Conservation (phyloP, 2,113 vertebrate genomes). For the Lipotes vexillifer region DNA sequence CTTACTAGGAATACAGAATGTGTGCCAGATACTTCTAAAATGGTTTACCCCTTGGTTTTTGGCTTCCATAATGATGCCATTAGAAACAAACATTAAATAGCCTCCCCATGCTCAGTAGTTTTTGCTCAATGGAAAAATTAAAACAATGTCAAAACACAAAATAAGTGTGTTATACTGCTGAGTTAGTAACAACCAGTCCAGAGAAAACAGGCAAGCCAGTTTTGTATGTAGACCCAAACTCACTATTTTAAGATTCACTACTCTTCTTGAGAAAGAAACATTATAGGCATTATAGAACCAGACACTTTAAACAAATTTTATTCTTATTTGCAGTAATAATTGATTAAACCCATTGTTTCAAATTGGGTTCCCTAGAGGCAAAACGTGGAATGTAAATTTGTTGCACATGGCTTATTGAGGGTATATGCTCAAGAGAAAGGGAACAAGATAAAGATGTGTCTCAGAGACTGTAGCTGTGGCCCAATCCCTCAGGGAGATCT, state of each 20-base stretch:
- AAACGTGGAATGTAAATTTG: background rate
- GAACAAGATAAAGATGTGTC: background rate
- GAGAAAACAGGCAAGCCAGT: background rate
- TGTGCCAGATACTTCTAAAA: background rate
- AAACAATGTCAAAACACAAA: background rate
- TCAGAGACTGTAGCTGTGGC: background rate
- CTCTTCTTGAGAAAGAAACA: background rate
- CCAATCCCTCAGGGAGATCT: background rate
- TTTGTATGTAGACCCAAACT: background rate
- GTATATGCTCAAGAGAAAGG: background rate
- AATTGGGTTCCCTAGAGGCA: background rate
- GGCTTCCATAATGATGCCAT: background rate
- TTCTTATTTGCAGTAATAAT: background rate
- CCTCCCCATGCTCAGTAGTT: background rate
- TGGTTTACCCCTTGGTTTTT: background rate
- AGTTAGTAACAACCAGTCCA: background rate
- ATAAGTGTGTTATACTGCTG: background rate
- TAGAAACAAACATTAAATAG: background rate
- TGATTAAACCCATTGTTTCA: background rate
- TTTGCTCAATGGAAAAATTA: background rate
- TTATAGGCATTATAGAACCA: background rate
- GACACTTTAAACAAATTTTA: background rate
- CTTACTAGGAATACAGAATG: background rate
- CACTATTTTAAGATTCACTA: background rate
- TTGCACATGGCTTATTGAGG: background rate